Percentiles rank a stretch among this genome's conserved stretches.
Evolutionary conservation across 2,113 vertebrate species (phyloP).

Genomic region (Microtus oregoni): DNA sequence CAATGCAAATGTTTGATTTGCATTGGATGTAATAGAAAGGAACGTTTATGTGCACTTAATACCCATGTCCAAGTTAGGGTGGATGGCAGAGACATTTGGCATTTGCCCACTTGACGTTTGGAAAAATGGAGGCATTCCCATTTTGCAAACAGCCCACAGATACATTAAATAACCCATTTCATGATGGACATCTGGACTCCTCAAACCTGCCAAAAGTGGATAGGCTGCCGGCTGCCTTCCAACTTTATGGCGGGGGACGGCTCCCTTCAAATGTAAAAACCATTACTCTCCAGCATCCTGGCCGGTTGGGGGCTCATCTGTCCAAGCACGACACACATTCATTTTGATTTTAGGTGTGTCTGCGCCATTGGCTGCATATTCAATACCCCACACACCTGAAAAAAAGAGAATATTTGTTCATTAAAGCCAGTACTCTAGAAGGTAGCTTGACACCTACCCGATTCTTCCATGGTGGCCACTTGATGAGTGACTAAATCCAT

Average conservation of each 20-base stretch:
- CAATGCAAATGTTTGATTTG: constrained; percentile 73
- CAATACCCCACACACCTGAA: not conserved
- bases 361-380: not conserved
- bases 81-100: constrained; percentile 75
- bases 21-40: constrained; percentile 37
- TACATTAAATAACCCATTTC: constrained; percentile 86
- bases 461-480: not conserved
- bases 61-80: constrained; percentile 12
- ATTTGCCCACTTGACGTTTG: constrained; percentile 80
- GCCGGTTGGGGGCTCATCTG: constrained; percentile 55
- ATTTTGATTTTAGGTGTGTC: constrained; percentile 37
- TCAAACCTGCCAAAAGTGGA: constrained; percentile 83
- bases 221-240: constrained; percentile 77
- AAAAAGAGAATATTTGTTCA: constrained; percentile 10
- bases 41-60: constrained; percentile 45
- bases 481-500: not conserved
- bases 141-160: constrained; percentile 86
- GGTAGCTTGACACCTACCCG: not conserved
- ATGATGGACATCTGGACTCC: constrained; percentile 87
- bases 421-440: not conserved
- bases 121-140: constrained; percentile 81
- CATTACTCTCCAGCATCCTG: not conserved
- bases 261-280: constrained; percentile 74
- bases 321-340: not conserved
- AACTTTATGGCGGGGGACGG: constrained; percentile 76